Percentiles rank a stretch among this genome's conserved stretches.
These are phyloP conservation scores for Ammodytes marinus DNA, from an alignment of 2,113 vertebrate genomes.

Conservation along the genomic window DNA sequence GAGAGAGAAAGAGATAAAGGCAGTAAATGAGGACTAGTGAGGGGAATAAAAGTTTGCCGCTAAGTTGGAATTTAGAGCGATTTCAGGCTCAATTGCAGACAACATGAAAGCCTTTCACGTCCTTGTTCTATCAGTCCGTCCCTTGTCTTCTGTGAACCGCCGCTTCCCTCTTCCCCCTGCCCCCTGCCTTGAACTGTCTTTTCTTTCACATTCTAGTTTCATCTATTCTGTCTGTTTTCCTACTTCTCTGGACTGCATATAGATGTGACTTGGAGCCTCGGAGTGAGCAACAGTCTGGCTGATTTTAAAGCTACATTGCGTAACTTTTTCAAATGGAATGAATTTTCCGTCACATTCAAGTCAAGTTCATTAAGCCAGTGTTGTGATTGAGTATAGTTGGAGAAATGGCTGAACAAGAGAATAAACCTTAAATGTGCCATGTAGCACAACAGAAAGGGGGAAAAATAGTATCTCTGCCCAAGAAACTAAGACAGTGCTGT, in stretches of 20 bases:
- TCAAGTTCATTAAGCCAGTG: no score
- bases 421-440: slow-evolving; percentile 2
- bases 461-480: not conserved
- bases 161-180: not conserved
- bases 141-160: slow-evolving; percentile 17
- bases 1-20: slow-evolving; percentile 25
- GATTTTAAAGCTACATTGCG: slow-evolving; percentile 3
- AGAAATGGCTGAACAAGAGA: not conserved
- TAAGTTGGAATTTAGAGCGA: slow-evolving; percentile 40
- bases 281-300: slow-evolving; percentile 1
- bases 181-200: slow-evolving; percentile 38
- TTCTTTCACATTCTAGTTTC: slow-evolving; percentile 22
- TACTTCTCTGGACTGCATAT: not conserved
- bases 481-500: not conserved
- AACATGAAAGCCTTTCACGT: slow-evolving; percentile 40
- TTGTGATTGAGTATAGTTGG: not conserved
- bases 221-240: slow-evolving; percentile 10
- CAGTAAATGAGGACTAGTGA: slow-evolving; percentile 29
- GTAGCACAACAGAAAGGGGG: not conserved
- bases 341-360: no score
- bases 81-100: slow-evolving; percentile 66
- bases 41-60: slow-evolving; percentile 46
- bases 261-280: not conserved
- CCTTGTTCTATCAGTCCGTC: not conserved
- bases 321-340: not conserved